phyloP scores from a whole-genome alignment of 2,888 invertebrate species.

The Isotomurus palustris region DNA sequence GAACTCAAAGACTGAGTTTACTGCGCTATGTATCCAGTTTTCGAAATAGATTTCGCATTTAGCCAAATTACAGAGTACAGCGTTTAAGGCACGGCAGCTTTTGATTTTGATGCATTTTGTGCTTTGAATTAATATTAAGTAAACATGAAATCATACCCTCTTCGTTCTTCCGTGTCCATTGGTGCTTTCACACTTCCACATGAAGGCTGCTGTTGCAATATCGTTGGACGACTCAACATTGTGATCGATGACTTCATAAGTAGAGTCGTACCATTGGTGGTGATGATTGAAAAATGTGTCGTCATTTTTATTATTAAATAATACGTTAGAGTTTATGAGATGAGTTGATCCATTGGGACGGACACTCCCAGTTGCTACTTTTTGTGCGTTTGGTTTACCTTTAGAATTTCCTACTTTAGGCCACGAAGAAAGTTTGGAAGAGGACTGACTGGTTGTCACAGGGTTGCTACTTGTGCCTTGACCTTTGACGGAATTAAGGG shows the following conservation, averaged over 20 bases:
- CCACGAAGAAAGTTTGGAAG: neutral
- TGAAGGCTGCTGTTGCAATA: conserved; percentile 38
- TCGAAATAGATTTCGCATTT: too few species aligned
- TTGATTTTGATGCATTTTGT: neutral
- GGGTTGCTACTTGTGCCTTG: neutral
- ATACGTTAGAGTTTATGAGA: neutral
- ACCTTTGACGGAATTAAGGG: neutral
- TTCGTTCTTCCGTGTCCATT: conserved; percentile 42
- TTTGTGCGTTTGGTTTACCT: neutral
- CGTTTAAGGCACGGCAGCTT: too few species aligned
- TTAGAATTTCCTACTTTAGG: neutral
- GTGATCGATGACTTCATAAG: neutral
- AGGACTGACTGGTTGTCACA: too few species aligned
- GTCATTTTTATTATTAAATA: neutral
- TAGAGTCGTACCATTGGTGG: conserved; percentile 2
- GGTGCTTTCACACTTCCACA: conserved; percentile 42
- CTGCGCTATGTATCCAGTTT: too few species aligned
- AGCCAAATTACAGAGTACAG: too few species aligned
- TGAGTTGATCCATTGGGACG: neutral
- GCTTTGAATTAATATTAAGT: neutral
- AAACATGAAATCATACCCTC: conserved; percentile 40
- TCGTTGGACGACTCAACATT: neutral
- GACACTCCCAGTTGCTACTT: neutral
- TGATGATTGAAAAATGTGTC: neutral
- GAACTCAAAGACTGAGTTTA: too few species aligned